Evolutionary conservation across 1,140 invertebrate genomes (phyloP), one percentile per base, ranked within the genome.

Genomic region (Tribolium castaneum): DNA sequence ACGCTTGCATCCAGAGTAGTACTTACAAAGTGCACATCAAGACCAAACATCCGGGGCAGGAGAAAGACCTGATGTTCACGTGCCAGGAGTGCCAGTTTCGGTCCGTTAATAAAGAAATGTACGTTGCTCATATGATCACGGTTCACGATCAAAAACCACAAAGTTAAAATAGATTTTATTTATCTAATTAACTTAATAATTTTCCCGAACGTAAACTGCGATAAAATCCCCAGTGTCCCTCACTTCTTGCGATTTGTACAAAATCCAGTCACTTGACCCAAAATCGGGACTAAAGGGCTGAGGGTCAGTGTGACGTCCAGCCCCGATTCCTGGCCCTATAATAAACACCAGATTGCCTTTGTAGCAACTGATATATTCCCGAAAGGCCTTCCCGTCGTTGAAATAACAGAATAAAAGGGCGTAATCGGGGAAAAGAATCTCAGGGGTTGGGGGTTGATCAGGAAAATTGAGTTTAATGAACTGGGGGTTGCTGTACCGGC

Each of bases 331-430:
- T 0, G 93, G 93, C 3, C 94, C 94, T 79, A 94, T 92, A 9
- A 94, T 90, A 75, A 94, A 88, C 4, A 94, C 80, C 51, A 91
- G 87, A 16, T 86, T 87, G 1, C 93, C 93, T 2, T 84, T 82
- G 83, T 90, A 94, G 54, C 88, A 80, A 30, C 87, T 83, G n/a
- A 94, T 83, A 82, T 95, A 94, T 6, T 92, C 85, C 4, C 86
- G 75, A 85, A 94, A 94, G 12, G 92, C 92, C 4, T 72, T 35
- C 0, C 89, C 88, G 78, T 93, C 91, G 80, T 94, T 94, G 82
- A 94, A 95, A 82, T 94, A 94, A 82, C 93, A 94, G 83, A 95
- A 94, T 19, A 94, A 81, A 59, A 94, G 80, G 0, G 91, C 92
- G 70, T 88, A 88, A n/a, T 86, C 84, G 14, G 84, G 56, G 5